A percentile compares a stretch with the other conserved stretches of the same genome.
phyloP scores from a whole-genome alignment of 2,888 invertebrate genomes.

The Kryphioiulus occultus region DNA sequence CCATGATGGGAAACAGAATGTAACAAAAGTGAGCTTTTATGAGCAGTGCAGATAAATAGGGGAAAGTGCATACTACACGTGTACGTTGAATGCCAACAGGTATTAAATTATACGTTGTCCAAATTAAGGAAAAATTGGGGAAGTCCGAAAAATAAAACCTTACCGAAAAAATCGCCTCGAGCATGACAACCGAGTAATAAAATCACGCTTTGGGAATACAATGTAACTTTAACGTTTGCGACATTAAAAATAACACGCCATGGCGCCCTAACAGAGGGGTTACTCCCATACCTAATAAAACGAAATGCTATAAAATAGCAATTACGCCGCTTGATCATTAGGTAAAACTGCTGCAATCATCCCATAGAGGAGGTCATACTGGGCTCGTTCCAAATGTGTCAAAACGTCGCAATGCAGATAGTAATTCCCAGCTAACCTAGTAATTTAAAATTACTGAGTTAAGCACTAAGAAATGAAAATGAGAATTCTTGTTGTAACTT shows the following conservation, averaged over 20 bases:
- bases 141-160: not conserved
- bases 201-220: not conserved
- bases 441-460: no score
- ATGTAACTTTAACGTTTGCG: not conserved
- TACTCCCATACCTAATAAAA: not conserved
- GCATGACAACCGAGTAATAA: not conserved
- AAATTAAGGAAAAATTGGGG: not conserved
- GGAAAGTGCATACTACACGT: not conserved
- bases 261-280: not conserved
- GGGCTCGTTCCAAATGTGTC: no score
- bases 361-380: not conserved
- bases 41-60: not conserved
- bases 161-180: not conserved
- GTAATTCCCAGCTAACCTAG: no score
- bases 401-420: no score
- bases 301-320: not conserved
- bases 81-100: not conserved
- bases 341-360: not conserved
- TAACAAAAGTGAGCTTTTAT: not conserved
- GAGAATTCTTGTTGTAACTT: no score
- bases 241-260: not conserved
- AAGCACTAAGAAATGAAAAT: no score
- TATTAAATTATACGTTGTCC: conserved; percentile 7
- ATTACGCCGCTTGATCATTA: not conserved
- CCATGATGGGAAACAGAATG: not conserved